These are phyloP conservation scores for Hemicordylus capensis DNA, from an alignment of 2,113 vertebrate genomes.

Conservation along the genomic window DNA sequence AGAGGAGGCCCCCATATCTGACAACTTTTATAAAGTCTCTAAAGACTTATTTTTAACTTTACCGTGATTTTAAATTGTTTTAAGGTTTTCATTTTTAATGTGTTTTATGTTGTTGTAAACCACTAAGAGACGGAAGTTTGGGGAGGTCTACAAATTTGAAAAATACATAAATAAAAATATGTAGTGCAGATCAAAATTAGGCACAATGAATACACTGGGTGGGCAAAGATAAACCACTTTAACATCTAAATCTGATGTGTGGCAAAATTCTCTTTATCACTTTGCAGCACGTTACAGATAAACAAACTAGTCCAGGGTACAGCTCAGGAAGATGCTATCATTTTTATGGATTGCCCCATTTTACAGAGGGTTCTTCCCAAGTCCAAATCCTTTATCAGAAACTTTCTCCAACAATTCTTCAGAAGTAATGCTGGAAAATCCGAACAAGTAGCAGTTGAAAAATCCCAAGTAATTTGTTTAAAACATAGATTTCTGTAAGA, in stretches of 20 bases:
- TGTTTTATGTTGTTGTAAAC: too few relatives aligned
- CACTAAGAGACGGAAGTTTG: too few relatives aligned
- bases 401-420: conserved; percentile 17
- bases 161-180: too few relatives aligned
- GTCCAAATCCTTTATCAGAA: conserved; percentile 12
- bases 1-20: too few relatives aligned
- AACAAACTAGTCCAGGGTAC: not conserved
- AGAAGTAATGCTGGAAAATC: rapidly evolving
- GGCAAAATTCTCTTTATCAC: not conserved
- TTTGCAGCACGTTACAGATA: not conserved
- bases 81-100: too few relatives aligned
- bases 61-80: too few relatives aligned
- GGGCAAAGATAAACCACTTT: not conserved
- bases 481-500: conserved; percentile 35
- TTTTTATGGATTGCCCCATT: conserved; percentile 7
- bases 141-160: too few relatives aligned
- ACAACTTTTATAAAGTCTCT: too few relatives aligned
- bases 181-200: too few relatives aligned
- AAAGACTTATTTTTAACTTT: too few relatives aligned
- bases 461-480: conserved; percentile 31
- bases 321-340: too few relatives aligned
- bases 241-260: not conserved
- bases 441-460: conserved; percentile 7
- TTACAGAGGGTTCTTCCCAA: conserved; percentile 38
- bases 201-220: conserved; percentile 2